Conservation (phyloP, 30 jellyfish, hydroid and myxozoan species). For the Cassiopea andromeda region DNA sequence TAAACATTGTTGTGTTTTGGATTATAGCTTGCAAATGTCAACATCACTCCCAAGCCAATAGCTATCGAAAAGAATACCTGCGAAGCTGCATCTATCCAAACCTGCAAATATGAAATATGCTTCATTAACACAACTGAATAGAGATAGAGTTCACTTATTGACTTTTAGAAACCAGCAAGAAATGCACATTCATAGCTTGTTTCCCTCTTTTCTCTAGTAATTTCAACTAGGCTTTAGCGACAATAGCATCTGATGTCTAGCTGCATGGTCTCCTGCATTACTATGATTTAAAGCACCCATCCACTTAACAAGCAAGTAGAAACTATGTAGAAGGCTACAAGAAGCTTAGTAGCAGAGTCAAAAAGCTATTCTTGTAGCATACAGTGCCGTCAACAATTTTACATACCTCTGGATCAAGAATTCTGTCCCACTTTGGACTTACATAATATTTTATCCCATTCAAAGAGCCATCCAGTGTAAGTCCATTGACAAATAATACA, state of each 20-base stretch:
- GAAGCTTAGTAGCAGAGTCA: not conserved
- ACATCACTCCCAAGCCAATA: constrained; percentile 92
- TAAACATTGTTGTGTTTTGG: constrained; percentile 65
- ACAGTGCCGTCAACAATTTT: not conserved
- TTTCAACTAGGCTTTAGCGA: no score
- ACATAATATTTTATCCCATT: constrained; percentile 74
- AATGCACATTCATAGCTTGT: no score
- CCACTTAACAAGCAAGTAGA: no score
- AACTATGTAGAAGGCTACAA: no score
- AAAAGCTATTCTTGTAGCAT: not conserved
- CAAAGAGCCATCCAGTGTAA: constrained; percentile 71
- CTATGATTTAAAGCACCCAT: no score
- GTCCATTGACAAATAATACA: constrained; percentile 77
- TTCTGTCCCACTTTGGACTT: constrained; percentile 85
- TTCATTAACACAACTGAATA: not conserved
- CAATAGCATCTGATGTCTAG: no score
- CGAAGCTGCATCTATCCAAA: constrained; percentile 96
- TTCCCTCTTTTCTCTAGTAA: no score
- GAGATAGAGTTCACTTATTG: no score
- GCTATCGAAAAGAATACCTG: constrained; percentile 90
- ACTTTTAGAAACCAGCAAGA: no score
- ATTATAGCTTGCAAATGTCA: constrained; percentile 91
- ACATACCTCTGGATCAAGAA: constrained; percentile 82
- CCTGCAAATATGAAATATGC: constrained; percentile 37
- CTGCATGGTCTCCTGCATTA: no score